Evolutionary conservation across 2,888 invertebrate species (phyloP), one percentile per base, ranked within the genome.

Genomic region (Smittia sp.): DNA sequence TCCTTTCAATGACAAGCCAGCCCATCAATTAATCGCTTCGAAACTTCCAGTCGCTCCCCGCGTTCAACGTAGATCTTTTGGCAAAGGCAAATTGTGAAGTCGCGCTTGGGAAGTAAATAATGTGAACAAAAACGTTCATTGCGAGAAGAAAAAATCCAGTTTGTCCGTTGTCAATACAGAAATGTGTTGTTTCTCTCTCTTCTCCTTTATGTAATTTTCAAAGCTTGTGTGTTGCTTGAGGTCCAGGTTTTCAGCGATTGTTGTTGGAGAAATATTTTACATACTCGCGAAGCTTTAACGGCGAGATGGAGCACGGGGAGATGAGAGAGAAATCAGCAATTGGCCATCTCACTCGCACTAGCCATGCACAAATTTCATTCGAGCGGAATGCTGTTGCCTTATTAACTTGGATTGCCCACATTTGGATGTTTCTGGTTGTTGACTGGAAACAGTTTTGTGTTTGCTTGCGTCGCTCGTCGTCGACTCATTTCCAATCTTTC

Each of bases 91-190:
- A 63, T 63, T 63, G 63, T 62, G 15, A n/a, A 62, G 62, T 62
- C 24, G 24, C 20, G 62, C 62, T 62, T 3, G 20, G 24, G 24
- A 62, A 62, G 62, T 63, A 25, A 24, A 63, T 63, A 63, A 63
- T 13, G 25, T 22, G 27, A 63, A 63, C 9, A 52, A 52, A 52
- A 52, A 52, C 7, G 15, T 15, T n/a, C 52, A 11, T 13, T 24
- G 13, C 27, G 27, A 58, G 58, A 58, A 22, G 58, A 25, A 63
- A 63, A 63, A 63, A 27, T 63, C 63, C 63, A 63, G 63, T 63
- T 63, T 63, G 58, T 18, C 58, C 20, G 58, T 58, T 58, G 58
- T 63, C 63, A 63, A 63, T 63, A 63, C 65, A 65, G 24, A 65
- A 58, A 58, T 3, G 27, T 18, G 3, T 63, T n/a, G n/a, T 63